Percentiles rank a stretch among this genome's conserved stretches.
phyloP scores from a whole-genome alignment of 1,140 invertebrate genomes.

The Neuroterus valhalla region DNA sequence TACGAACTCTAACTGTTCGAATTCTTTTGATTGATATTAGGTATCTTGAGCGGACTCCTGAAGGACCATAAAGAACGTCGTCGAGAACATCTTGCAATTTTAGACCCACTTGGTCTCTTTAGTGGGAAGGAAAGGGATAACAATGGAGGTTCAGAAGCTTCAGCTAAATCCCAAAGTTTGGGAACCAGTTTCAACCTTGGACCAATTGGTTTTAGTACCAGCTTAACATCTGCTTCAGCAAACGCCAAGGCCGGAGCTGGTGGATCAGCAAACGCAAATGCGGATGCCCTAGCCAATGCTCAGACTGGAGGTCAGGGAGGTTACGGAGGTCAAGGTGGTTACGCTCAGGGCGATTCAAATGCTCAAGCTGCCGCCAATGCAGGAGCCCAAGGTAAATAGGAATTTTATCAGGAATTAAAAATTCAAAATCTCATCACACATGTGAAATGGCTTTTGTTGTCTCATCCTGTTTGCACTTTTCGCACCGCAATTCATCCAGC shows the following conservation, averaged over 20 bases:
- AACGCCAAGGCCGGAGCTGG: slow-evolving; percentile 45
- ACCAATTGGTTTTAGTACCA: slow-evolving; percentile 14
- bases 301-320: slow-evolving; percentile 12
- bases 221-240: slow-evolving; percentile 17
- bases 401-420: neutral
- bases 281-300: slow-evolving; percentile 43
- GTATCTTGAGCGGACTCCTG: neutral
- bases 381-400: slow-evolving; percentile 3
- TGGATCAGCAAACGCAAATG: slow-evolving; percentile 20
- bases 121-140: neutral
- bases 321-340: slow-evolving; percentile 6
- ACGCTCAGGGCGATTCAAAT: neutral
- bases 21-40: neutral
- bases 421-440: neutral
- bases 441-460: neutral
- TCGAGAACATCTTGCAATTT: neutral
- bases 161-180: neutral
- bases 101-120: slow-evolving; percentile 8
- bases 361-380: slow-evolving; percentile 31
- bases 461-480: neutral
- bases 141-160: neutral
- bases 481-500: neutral
- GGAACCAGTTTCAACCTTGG: slow-evolving; percentile 12
- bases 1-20: too few relatives aligned
- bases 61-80: neutral